A percentile compares a stretch with the other conserved stretches of the same genome.
Conservation (phyloP, 2,888 invertebrate species). For the Dicyrtomina minuta region DNA sequence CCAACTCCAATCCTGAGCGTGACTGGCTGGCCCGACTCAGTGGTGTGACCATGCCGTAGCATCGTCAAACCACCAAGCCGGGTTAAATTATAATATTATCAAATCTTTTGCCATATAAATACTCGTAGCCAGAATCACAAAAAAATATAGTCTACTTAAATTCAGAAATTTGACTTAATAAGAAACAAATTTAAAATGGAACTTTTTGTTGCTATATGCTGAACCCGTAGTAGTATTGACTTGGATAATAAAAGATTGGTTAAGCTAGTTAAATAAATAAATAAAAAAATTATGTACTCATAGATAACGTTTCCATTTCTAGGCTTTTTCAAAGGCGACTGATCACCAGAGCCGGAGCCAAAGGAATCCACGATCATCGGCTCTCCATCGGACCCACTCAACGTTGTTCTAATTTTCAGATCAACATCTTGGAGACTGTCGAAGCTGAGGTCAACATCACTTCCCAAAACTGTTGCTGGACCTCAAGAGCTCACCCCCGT, state of each 20-base stretch:
- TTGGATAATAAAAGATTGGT: conserved; percentile 3
- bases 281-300: conserved; percentile 51
- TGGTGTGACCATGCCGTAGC: no score
- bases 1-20: no score
- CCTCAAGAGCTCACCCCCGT: background rate
- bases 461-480: background rate
- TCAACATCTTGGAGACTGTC: conserved; percentile 41
- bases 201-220: no score
- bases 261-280: conserved; percentile 23
- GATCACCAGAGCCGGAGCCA: conserved; percentile 24
- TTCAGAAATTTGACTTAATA: background rate
- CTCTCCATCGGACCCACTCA: background rate
- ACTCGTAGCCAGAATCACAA: conserved; percentile 21
- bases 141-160: background rate
- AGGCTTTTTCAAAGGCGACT: conserved; percentile 42
- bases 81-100: no score
- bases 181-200: no score
- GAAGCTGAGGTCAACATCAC: conserved; percentile 46
- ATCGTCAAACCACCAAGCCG: no score
- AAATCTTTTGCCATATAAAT: no score
- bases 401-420: conserved; percentile 23
- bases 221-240: no score
- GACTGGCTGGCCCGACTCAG: no score
- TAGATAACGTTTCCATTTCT: conserved; percentile 41
- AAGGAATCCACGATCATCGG: conserved; percentile 20